These are phyloP conservation scores for Biston betularia DNA, from an alignment of 2,888 invertebrate genomes.

Conservation along the genomic window DNA sequence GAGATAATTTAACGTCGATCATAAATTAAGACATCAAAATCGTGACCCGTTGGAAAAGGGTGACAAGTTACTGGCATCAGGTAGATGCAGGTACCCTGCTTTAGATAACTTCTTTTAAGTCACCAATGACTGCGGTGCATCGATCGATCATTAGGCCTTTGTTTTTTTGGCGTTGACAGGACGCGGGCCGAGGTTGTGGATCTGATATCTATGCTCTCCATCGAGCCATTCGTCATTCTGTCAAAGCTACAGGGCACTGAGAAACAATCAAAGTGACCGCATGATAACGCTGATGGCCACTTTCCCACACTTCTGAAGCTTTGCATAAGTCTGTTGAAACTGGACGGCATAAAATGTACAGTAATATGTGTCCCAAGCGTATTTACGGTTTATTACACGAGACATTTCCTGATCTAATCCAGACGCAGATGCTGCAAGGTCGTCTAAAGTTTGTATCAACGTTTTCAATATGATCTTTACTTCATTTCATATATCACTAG, in stretches of 20 bases:
- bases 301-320: conserved; percentile 47
- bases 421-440: too few relatives aligned
- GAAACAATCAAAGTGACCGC: conserved; percentile 83
- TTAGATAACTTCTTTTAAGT: conserved; percentile 78
- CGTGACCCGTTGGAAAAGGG: conserved; percentile 30
- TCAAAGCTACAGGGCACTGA: conserved; percentile 75
- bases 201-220: conserved; percentile 71
- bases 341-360: conserved; percentile 3
- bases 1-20: conserved; percentile 41
- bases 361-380: neutral
- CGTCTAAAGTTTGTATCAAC: too few relatives aligned
- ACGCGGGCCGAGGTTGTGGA: conserved; percentile 46
- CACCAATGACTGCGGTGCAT: conserved; percentile 73
- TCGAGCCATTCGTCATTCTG: conserved; percentile 84
- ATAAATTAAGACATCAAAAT: conserved; percentile 61
- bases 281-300: conserved; percentile 71
- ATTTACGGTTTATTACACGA: neutral
- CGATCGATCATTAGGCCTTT: conserved; percentile 85
- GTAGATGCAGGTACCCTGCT: conserved; percentile 62
- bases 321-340: conserved; percentile 14
- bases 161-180: conserved; percentile 83
- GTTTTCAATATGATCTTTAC: too few relatives aligned
- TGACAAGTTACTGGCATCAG: conserved; percentile 54
- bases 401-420: too few relatives aligned
- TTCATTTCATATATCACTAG: too few relatives aligned